Conservation (phyloP, 2,113 vertebrate species). For the Aegotheles bennettii region DNA sequence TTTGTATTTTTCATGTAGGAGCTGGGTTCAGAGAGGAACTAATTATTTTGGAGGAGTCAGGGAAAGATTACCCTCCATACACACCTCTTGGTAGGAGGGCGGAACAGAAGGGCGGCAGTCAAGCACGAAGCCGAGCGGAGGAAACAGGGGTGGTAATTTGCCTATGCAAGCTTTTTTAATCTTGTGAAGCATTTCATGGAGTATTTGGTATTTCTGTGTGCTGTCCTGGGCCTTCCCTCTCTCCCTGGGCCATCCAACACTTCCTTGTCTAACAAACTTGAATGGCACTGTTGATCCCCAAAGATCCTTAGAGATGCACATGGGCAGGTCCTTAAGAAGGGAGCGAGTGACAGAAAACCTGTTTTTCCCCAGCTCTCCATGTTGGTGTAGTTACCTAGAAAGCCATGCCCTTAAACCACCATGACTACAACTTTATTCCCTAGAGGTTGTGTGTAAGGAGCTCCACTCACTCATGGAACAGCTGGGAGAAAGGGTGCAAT, state of each 20-base stretch:
- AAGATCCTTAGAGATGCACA: neutral
- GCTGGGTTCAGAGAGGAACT: neutral
- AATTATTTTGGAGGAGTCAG: neutral
- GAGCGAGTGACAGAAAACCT: fast-evolving
- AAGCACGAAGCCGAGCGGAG: fast-evolving
- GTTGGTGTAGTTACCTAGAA: neutral
- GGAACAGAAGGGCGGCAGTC: neutral
- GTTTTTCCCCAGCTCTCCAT: neutral
- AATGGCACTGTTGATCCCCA: neutral
- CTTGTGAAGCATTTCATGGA: neutral
- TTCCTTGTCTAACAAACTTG: neutral
- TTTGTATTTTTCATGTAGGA: neutral
- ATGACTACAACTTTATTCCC: neutral
- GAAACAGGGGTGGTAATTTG: neutral
- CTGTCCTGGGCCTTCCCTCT: neutral
- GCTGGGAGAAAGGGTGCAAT: neutral
- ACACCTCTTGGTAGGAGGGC: neutral
- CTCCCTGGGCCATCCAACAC: neutral
- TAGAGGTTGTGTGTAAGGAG: neutral
- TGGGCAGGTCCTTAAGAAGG: neutral
- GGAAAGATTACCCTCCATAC: neutral
- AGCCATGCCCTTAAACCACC: neutral
- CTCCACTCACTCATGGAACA: neutral
- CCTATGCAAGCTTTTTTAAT: neutral
- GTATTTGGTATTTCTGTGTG: neutral